Conservation (phyloP, 1,140 invertebrate genomes). For the Sesamia nonagrioides region DNA sequence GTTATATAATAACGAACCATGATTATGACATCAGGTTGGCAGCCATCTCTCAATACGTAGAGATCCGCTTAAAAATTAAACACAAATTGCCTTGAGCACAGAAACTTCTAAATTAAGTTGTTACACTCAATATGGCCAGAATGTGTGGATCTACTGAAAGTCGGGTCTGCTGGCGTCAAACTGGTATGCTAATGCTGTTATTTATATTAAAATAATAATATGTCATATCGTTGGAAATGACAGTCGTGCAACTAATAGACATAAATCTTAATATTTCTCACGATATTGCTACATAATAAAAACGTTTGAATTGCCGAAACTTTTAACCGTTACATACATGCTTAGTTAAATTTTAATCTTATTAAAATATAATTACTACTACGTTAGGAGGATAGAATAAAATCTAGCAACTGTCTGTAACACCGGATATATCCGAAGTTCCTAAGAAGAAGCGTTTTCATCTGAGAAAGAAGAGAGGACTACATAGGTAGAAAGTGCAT, state of each 20-base stretch:
- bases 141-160: conserved; percentile 35
- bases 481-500: no score
- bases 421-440: no score
- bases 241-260: conserved; percentile 8
- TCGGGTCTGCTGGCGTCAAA: conserved; percentile 17
- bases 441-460: no score
- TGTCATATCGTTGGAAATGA: conserved; percentile 1
- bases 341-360: no score
- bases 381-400: no score
- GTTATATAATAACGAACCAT: conserved; percentile 60
- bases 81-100: conserved; percentile 48
- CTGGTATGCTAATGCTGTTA: conserved; percentile 42
- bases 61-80: conserved; percentile 44
- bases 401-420: no score
- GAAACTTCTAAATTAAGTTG: conserved; percentile 48
- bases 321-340: no score
- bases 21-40: conserved; percentile 61
- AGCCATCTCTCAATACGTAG: conserved; percentile 39
- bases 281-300: neutral
- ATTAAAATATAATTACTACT: no score
- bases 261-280: conserved; percentile 8
- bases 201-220: conserved; percentile 26
- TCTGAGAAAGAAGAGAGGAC: no score
- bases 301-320: neutral
- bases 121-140: conserved; percentile 43